phyloP scores from a whole-genome alignment of 1,140 invertebrate genomes.

The Arctopsyche grandis region DNA sequence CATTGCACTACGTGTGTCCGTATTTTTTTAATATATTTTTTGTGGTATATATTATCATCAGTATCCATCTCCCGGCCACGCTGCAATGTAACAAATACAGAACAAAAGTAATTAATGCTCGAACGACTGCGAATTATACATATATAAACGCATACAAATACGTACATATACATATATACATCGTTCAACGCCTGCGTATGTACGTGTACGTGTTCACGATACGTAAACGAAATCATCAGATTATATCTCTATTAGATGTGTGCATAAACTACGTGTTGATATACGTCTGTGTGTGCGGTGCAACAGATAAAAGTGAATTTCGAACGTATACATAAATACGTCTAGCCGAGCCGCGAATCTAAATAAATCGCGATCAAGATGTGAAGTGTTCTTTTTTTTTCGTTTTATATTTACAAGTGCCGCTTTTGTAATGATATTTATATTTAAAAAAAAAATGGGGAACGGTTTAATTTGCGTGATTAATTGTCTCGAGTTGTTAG shows the following conservation, averaged over 20 bases:
- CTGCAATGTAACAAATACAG: conserved; percentile 42
- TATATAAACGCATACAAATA: neutral
- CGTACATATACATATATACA: conserved; percentile 3
- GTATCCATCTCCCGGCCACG: conserved; percentile 30
- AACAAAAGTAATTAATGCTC: conserved; percentile 48
- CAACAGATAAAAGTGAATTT: conserved; percentile 9
- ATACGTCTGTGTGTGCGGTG: neutral
- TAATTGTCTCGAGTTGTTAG: neutral
- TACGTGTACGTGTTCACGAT: neutral
- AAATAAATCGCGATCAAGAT: neutral
- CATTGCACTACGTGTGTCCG: too few species aligned
- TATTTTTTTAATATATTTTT: neutral
- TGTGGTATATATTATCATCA: conserved; percentile 1
- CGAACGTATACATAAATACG: neutral
- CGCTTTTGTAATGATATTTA: neutral
- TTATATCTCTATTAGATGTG: conserved; percentile 25
- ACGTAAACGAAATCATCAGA: conserved; percentile 5
- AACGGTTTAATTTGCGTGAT: conserved; percentile 12
- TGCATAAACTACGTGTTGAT: conserved; percentile 21
- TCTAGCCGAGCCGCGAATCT: neutral
- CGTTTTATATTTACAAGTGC: neutral
- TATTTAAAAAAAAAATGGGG: neutral
- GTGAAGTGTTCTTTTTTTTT: neutral
- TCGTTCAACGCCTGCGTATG: neutral
- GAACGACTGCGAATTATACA: conserved; percentile 26